A percentile compares a stretch with the other conserved stretches of the same genome.
Evolutionary conservation across 1,140 invertebrate genomes (phyloP).

Genomic region (Musca domestica): DNA sequence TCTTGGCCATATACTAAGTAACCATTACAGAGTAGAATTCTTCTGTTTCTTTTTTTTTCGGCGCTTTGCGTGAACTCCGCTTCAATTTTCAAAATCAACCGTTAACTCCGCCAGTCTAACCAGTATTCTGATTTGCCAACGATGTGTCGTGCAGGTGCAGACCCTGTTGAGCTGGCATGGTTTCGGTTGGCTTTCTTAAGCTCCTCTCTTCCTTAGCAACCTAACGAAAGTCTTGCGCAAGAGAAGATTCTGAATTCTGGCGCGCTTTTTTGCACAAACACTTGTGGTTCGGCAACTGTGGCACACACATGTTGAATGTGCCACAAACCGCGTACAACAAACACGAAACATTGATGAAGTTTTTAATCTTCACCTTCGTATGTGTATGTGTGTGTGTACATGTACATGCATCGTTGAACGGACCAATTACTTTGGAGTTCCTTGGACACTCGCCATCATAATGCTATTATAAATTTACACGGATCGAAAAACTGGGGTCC

Average conservation of each 20-base stretch:
- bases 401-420: no score
- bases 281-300: background rate
- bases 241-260: slow-evolving; percentile 55
- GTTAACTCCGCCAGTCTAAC: slow-evolving; percentile 49
- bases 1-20: background rate
- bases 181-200: no score
- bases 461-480: no score
- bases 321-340: no score
- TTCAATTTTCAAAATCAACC: slow-evolving; percentile 37
- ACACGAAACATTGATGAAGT: no score
- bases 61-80: background rate
- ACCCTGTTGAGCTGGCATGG: background rate
- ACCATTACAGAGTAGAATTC: background rate
- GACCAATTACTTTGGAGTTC: no score
- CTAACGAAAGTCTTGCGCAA: slow-evolving; percentile 45
- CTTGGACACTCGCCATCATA: no score
- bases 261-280: slow-evolving; percentile 1
- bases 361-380: no score
- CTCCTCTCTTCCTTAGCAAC: slow-evolving; percentile 41
- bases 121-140: slow-evolving; percentile 46
- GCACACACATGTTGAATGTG: no score
- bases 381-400: no score
- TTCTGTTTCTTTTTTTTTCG: background rate
- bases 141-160: background rate
- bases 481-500: no score